These are phyloP conservation scores for Napeogenes sylphis DNA, from an alignment of 2,888 invertebrate genomes.

Conservation along the genomic window DNA sequence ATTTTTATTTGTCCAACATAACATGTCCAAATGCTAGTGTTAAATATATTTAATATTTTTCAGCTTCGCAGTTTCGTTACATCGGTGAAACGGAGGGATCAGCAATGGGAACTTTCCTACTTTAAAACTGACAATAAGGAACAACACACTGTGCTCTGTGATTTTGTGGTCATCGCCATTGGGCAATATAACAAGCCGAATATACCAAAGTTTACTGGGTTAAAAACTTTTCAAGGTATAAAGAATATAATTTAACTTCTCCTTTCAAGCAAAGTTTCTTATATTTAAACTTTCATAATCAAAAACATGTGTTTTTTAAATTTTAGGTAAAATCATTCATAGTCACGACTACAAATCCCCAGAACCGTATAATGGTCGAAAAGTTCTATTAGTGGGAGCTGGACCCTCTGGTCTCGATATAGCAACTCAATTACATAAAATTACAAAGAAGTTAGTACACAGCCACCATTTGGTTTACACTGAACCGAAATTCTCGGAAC, in stretches of 20 bases:
- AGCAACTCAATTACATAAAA: constrained; percentile 78
- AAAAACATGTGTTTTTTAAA: neutral
- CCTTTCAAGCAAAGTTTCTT: neutral
- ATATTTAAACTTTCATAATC: neutral
- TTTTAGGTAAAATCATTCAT: constrained; percentile 79
- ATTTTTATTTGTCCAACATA: too few relatives aligned
- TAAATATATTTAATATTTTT: constrained; percentile 28
- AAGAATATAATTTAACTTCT: neutral
- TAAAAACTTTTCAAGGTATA: constrained; percentile 58
- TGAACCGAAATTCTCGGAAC: constrained; percentile 64
- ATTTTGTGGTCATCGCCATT: constrained; percentile 82
- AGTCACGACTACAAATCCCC: constrained; percentile 85
- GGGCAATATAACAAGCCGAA: constrained; percentile 73
- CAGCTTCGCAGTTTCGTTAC: constrained; percentile 71
- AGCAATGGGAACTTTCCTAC: constrained; percentile 72
- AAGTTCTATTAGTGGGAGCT: constrained; percentile 83
- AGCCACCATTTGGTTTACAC: constrained; percentile 75
- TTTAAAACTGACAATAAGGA: constrained; percentile 59
- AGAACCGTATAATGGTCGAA: constrained; percentile 74
- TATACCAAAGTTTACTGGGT: constrained; percentile 52
- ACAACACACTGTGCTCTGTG: constrained; percentile 69
- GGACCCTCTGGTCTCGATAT: constrained; percentile 87
- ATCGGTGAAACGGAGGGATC: constrained; percentile 54
- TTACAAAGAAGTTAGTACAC: constrained; percentile 70
- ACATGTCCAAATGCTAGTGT: neutral